These are phyloP conservation scores for Drosophila burlai DNA, from an alignment of 1,140 invertebrate species.

Conservation along the genomic window DNA sequence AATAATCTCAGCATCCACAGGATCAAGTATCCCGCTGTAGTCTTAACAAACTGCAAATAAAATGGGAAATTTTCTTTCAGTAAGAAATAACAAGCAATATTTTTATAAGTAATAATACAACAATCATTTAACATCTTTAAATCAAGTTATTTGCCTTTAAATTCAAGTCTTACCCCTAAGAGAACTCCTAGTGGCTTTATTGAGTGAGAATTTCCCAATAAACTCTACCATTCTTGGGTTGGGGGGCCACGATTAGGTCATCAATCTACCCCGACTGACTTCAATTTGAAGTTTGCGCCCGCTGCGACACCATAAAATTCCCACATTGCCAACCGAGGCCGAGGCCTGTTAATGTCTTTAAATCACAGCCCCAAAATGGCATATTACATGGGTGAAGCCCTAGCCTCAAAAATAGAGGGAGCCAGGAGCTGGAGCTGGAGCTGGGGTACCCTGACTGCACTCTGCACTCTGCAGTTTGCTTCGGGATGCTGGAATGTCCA, in stretches of 20 bases:
- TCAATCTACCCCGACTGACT: conserved; percentile 24
- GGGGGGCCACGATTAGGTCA: conserved; percentile 26
- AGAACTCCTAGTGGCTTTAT: background rate
- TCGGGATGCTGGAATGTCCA: conserved; percentile 38
- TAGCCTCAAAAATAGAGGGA: background rate
- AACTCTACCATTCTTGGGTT: background rate
- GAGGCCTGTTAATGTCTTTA: conserved; percentile 71
- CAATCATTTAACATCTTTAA: background rate
- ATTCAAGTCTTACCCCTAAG: background rate
- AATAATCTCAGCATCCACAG: background rate
- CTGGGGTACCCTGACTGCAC: background rate
- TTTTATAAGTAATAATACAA: background rate
- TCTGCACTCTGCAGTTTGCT: conserved; percentile 2
- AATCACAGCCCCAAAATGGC: conserved; percentile 72
- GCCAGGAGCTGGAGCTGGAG: background rate
- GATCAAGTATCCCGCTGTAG: background rate
- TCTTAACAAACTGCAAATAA: conserved; percentile 7
- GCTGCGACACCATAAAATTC: conserved; percentile 44
- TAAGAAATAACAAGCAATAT: background rate
- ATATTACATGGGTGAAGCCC: conserved; percentile 57
- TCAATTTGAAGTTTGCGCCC: conserved; percentile 30
- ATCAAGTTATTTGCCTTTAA: background rate
- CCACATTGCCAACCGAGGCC: conserved; percentile 1
- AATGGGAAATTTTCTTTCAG: background rate
- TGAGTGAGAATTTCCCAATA: background rate